phyloP scores from a whole-genome alignment of 2,113 vertebrate species.

The Misgurnus mizolepis region DNA sequence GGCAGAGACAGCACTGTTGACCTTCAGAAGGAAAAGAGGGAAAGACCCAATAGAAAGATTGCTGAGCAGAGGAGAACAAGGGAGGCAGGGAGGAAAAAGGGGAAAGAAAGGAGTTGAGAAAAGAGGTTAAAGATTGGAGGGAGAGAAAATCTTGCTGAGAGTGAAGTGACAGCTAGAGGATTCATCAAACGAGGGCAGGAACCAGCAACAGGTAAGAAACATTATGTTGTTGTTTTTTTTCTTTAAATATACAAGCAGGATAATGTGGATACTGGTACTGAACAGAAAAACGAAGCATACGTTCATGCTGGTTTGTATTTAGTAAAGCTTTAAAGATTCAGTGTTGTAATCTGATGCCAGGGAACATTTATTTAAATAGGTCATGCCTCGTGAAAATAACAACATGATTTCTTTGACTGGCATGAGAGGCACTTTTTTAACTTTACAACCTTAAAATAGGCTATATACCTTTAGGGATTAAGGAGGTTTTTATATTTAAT shows the following conservation, averaged over 20 bases:
- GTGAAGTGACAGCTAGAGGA: constrained; percentile 36
- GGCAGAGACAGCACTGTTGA: constrained; percentile 63
- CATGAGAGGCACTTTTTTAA: too few relatives aligned
- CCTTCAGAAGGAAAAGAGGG: constrained; percentile 65
- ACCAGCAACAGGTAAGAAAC: constrained; percentile 75
- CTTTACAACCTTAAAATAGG: too few relatives aligned
- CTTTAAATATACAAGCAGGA: too few relatives aligned
- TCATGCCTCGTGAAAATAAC: neutral
- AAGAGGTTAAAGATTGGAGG: constrained; percentile 57
- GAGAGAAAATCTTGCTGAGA: constrained; percentile 52
- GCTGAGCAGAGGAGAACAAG: constrained; percentile 55
- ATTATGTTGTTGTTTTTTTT: constrained; percentile 28
- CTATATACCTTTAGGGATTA: neutral
- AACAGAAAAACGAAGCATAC: neutral
- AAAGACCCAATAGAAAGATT: constrained; percentile 62
- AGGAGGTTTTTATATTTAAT: neutral
- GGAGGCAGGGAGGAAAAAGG: constrained; percentile 46
- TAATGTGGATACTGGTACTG: too few relatives aligned
- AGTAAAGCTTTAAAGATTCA: too few relatives aligned
- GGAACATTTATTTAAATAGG: neutral
- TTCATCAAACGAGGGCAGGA: constrained; percentile 66
- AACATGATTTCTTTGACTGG: neutral
- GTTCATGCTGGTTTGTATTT: neutral
- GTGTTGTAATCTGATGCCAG: too few relatives aligned
- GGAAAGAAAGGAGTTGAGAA: constrained; percentile 30